Conservation (phyloP, 2,888 invertebrate species). For the Xanthia icteritia region DNA sequence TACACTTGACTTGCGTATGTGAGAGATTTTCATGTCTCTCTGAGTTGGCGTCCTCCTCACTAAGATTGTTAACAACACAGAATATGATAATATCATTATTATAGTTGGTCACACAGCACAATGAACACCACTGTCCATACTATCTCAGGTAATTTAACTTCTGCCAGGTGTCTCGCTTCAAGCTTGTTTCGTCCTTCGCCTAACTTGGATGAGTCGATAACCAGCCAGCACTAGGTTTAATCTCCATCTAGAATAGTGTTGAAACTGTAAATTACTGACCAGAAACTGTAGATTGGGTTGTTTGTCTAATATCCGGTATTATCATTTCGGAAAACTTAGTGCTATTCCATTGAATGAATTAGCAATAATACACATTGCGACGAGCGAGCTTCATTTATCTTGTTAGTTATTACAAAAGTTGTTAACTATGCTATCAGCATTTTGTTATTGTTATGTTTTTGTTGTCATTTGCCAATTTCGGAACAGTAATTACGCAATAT, state of each 20-base stretch:
- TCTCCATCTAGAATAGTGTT: constrained; percentile 15
- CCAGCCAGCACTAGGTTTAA: background rate
- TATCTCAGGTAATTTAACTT: constrained; percentile 32
- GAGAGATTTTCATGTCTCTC: too few relatives aligned
- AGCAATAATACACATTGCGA: too few relatives aligned
- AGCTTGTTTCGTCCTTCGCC: background rate
- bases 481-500: too few relatives aligned
- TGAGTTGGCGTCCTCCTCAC: background rate
- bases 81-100: background rate
- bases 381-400: too few relatives aligned
- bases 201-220: constrained; percentile 39
- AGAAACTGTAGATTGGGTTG: background rate
- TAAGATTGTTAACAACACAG: background rate
- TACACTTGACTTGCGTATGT: too few relatives aligned
- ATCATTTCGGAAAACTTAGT: too few relatives aligned
- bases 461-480: too few relatives aligned
- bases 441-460: too few relatives aligned
- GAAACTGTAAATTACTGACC: background rate
- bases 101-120: too few relatives aligned
- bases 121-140: background rate
- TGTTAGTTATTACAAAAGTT: too few relatives aligned
- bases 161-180: background rate
- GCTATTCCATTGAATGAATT: too few relatives aligned
- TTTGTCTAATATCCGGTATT: background rate
- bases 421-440: too few relatives aligned